Conservation (phyloP, 2,113 vertebrate species). For the Sterrhoptilus dennistouni region DNA sequence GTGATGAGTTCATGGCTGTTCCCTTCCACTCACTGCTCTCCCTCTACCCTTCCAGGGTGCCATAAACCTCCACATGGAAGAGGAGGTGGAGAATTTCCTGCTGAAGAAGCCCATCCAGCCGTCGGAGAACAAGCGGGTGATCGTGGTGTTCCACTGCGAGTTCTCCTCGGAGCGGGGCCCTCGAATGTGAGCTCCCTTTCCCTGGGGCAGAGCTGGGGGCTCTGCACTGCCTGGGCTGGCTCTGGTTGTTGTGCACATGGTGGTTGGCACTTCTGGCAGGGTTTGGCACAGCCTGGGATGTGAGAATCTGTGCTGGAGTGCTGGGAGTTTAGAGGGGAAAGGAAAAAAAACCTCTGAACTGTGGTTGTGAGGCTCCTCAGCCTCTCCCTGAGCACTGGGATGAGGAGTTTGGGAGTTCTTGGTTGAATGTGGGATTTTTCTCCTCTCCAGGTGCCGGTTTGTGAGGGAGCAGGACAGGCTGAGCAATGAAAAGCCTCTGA, state of each 20-base stretch:
- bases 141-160: slow-evolving; percentile 96
- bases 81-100: slow-evolving; percentile 85
- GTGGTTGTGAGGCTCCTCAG: neutral
- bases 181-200: slow-evolving; percentile 78
- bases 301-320: too few species aligned
- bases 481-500: slow-evolving; percentile 75
- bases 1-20: fast-evolving
- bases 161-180: slow-evolving; percentile 95
- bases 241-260: too few species aligned
- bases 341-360: too few species aligned
- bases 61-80: slow-evolving; percentile 90
- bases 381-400: neutral
- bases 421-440: fast-evolving
- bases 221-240: neutral
- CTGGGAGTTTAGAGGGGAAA: too few species aligned
- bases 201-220: fast-evolving
- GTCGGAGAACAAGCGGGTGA: slow-evolving; percentile 78
- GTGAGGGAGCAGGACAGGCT: slow-evolving; percentile 85
- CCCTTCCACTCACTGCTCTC: fast-evolving
- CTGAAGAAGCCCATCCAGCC: slow-evolving; percentile 82
- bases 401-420: fast-evolving
- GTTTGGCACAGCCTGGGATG: fast-evolving
- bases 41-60: slow-evolving; percentile 77
- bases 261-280: neutral
- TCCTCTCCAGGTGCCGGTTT: slow-evolving; percentile 81